phyloP scores from a whole-genome alignment of 2,888 invertebrate species.

The Linyphia triangularis region DNA sequence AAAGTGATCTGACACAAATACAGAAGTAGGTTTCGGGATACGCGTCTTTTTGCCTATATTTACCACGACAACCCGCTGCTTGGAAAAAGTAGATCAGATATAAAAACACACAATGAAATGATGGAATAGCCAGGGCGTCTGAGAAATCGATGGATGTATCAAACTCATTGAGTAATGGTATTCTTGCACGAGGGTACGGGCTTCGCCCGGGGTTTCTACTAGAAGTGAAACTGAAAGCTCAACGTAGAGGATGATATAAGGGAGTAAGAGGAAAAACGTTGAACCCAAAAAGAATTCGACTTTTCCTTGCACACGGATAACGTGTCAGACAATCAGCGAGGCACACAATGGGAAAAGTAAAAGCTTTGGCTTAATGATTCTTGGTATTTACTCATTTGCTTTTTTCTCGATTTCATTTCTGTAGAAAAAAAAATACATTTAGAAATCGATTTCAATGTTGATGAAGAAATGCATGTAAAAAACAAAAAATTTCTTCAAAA shows the following conservation, averaged over 20 bases:
- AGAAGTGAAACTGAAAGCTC: conserved; percentile 65
- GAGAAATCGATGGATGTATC: conserved; percentile 18
- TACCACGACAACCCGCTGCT: conserved; percentile 36
- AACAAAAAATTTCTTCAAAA: too few relatives aligned
- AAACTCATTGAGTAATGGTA: conserved; percentile 17
- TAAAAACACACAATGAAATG: conserved; percentile 41
- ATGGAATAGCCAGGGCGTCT: conserved; percentile 27
- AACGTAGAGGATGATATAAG: conserved; percentile 7
- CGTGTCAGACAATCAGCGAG: not conserved
- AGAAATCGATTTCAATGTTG: too few relatives aligned
- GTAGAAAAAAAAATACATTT: too few relatives aligned
- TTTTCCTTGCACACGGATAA: not conserved
- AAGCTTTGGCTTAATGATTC: too few relatives aligned
- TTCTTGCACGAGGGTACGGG: conserved; percentile 28
- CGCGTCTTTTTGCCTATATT: conserved; percentile 32
- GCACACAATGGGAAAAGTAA: not conserved
- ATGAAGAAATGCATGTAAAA: too few relatives aligned
- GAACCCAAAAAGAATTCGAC: conserved; percentile 44
- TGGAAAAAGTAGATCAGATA: conserved; percentile 49
- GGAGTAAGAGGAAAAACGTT: conserved; percentile 52
- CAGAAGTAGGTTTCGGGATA: conserved; percentile 53
- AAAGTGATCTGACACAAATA: conserved; percentile 64
- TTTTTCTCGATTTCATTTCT: too few relatives aligned
- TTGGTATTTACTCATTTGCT: too few relatives aligned
- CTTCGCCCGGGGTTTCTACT: conserved; percentile 32